Evolutionary conservation across 2,797 vertebrate genomes (phyloP), one percentile per base, ranked within the genome.

Genomic region (Numenius phaeopus): DNA sequence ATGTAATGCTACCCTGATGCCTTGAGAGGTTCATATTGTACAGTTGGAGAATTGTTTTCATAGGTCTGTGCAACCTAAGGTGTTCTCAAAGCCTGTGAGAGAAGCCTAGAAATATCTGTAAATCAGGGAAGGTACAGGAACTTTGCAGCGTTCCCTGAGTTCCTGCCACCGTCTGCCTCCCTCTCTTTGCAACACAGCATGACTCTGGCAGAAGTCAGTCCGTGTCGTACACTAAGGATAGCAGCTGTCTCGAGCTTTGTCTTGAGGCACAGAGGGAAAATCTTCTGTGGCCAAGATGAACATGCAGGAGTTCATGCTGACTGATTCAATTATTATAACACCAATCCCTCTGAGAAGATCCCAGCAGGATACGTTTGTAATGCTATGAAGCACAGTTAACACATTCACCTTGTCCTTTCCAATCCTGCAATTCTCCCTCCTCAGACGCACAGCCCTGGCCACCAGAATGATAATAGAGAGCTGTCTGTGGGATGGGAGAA

Each of bases 281-380:
- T 88, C 50, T 55, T 77, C 52, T 29, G 40, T 50, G 50, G 27
- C 44, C 88, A 52, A 26, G 26, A 57, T 59, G 65, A 93, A 49
- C 80, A 84, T 2, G 2, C 29, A 82, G 39, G 46, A 94, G 69
- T 92, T 88, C 70, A 82, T 67, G 57, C 70, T 87, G 78, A 83
- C 58, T 49, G 64, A 71, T 84, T 93, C 61, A 89, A 83, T 89
- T 82, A 69, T 75, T 88, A 10, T 26, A 96, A 87, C 58, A 85
- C 29, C 14, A 32, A 32, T 52, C 9, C 17, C 42, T 67, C 23
- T 52, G 47, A 62, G 71, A 87, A 94, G 66, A 57, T 70, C 65
- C 71, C 67, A 72, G 65, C n/a, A 70, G 71, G 69, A 32, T 64
- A 61, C 3, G 6, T 64, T 87, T 78, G 46, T 82, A 92, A 49